Evolutionary conservation across 1,140 invertebrate species (phyloP), one percentile per base, ranked within the genome.

Genomic region (Cherax destructor): DNA sequence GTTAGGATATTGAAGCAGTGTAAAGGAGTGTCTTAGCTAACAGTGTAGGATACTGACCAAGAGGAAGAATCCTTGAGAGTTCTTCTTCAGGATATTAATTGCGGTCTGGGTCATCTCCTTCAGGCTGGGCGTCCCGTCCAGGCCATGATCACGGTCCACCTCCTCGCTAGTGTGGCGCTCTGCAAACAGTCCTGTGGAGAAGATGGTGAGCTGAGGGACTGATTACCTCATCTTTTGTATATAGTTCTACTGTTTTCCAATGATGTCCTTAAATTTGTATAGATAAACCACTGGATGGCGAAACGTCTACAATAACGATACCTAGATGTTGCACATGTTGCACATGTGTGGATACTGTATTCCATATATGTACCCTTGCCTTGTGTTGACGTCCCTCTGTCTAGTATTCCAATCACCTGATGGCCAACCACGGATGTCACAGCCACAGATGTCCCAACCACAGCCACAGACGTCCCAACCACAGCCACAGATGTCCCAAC

Each of bases 131-230:
- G 65, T 94, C 90, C 69, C 93, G 52, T 59, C 76, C 21, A n/a
- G 91, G 86, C 88, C 94, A 59, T 94, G 95, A 91, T 97, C 95
- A 92, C 97, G 95, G 91, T 97, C 96, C 74, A 92, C 77, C 72
- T 92, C 93, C 69, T 92, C 92, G 2, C 91, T 88, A 30, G 89
- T 69, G 78, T 93, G 89, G 10, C 74, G 56, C 24, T 88, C 80
- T 3, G 52, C 83, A 74, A 93, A 93, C 24, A 93, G 80, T 3
- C 93, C 93, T 93, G 80, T 9, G 79, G 30, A 41, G 30, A 41
- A 41, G 30, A 41, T 41, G 30, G 30, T 41, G 30, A 10, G 13
- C 13, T 18, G 13, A 18, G 65, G 21, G 13, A 69, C 30, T 41
- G 30, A 41, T 41, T 41, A 41, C 2, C 30, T 41, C 30, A 41